Percentiles rank a stretch among this genome's conserved stretches.
Evolutionary conservation across 2,797 vertebrate species (phyloP).

Genomic region (Strix occidentalis): DNA sequence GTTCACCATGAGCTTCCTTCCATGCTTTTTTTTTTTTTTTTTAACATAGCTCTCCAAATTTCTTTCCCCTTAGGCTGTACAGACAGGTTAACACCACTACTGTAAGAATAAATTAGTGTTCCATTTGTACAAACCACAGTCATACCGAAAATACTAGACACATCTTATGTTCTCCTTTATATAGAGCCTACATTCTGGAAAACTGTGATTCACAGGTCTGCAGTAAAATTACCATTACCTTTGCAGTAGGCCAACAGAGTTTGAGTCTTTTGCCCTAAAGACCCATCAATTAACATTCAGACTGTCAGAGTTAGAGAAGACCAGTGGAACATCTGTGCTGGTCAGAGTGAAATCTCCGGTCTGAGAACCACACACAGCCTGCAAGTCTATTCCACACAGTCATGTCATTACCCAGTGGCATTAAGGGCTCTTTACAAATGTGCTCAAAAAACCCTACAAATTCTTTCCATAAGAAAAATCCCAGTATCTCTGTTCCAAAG

Average conservation of each 20-base stretch:
- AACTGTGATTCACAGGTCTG: background rate
- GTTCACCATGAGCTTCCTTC: background rate
- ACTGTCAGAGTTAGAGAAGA: background rate
- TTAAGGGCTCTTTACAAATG: background rate
- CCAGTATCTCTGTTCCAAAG: background rate
- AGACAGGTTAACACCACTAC: background rate
- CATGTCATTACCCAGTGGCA: background rate
- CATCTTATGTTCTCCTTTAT: background rate
- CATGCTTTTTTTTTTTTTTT: background rate
- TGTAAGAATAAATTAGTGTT: background rate
- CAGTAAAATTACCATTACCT: background rate
- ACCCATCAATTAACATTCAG: background rate
- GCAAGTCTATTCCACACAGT: background rate
- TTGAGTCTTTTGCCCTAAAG: background rate
- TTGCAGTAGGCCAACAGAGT: background rate
- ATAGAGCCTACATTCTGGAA: background rate
- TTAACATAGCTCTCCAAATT: background rate
- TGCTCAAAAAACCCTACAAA: background rate
- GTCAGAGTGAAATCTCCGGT: background rate
- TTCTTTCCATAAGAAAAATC: background rate
- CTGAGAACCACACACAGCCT: background rate
- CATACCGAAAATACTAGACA: background rate
- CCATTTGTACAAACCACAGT: background rate
- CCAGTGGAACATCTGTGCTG: background rate
- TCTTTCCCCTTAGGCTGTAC: background rate